phyloP scores from a whole-genome alignment of 1,140 invertebrate species.

The Cotesia typhae region DNA sequence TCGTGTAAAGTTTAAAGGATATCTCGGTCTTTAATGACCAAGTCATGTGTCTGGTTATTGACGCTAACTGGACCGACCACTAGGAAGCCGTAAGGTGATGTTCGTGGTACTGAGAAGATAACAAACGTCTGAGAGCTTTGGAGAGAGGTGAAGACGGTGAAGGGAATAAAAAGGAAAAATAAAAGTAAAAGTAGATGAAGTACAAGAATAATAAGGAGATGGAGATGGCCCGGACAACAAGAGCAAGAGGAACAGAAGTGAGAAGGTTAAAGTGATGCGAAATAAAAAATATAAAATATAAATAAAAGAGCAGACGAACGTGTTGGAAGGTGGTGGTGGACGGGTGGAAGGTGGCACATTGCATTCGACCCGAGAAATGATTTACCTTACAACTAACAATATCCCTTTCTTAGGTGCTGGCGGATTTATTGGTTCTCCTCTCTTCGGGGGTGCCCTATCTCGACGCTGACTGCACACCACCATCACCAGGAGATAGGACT shows the following conservation, averaged over 20 bases:
- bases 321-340: slow-evolving; percentile 16
- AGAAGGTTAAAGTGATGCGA: slow-evolving; percentile 2
- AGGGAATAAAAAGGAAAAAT: slow-evolving; percentile 13
- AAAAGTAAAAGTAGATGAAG: slow-evolving; percentile 33
- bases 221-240: not conserved
- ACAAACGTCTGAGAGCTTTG: slow-evolving; percentile 39
- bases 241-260: slow-evolving; percentile 15
- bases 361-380: slow-evolving; percentile 54
- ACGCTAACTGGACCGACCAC: slow-evolving; percentile 52
- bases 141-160: slow-evolving; percentile 22
- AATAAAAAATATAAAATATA: not conserved
- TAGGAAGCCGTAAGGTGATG: slow-evolving; percentile 15
- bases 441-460: slow-evolving; percentile 46
- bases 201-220: slow-evolving; percentile 22
- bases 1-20: slow-evolving; percentile 42
- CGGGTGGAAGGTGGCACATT: slow-evolving; percentile 39
- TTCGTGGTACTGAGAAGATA: slow-evolving; percentile 23
- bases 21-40: slow-evolving; percentile 56
- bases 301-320: slow-evolving; percentile 20
- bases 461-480: slow-evolving; percentile 44
- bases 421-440: slow-evolving; percentile 62
- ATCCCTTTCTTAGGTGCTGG: slow-evolving; percentile 59
- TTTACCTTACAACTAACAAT: slow-evolving; percentile 66
- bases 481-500: not conserved
- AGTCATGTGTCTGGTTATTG: slow-evolving; percentile 55